Percentiles rank a stretch among this genome's conserved stretches.
Evolutionary conservation across 1,140 invertebrate genomes (phyloP).

Genomic region (Bombus affinis): DNA sequence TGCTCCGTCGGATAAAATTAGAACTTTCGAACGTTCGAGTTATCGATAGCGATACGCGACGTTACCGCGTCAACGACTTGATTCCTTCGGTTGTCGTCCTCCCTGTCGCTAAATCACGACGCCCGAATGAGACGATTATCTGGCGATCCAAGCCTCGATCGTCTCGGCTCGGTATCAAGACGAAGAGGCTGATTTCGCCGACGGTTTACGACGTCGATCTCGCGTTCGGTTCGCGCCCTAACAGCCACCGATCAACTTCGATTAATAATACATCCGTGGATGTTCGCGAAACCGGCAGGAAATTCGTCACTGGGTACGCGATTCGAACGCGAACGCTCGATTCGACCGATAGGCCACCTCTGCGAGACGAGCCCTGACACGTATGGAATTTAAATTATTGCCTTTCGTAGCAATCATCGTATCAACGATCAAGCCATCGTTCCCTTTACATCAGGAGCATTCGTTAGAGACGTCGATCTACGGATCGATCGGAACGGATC

Average conservation of each 20-base stretch:
- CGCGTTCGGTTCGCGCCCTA: no score
- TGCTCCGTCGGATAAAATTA: neutral
- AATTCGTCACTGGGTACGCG: no score
- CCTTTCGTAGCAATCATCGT: neutral
- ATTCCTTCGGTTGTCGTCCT: fast-evolving
- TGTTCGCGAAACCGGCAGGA: neutral
- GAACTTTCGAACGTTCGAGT: neutral
- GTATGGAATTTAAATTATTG: neutral
- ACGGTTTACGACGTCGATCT: slow-evolving; percentile 27
- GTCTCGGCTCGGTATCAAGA: neutral
- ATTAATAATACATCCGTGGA: neutral
- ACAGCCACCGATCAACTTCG: no score
- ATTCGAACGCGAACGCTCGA: no score
- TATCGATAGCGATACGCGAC: neutral
- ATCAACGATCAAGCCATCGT: neutral
- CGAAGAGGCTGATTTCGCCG: neutral
- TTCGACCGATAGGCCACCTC: no score
- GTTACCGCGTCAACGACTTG: neutral
- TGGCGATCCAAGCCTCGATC: slow-evolving; percentile 1
- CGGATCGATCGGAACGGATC: neutral
- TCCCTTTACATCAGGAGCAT: no score
- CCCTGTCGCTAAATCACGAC: neutral
- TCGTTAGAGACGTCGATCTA: no score
- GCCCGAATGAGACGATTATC: slow-evolving; percentile 21
- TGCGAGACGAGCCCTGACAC: no score